A percentile compares a stretch with the other conserved stretches of the same genome.
These are phyloP conservation scores for Galagoides demidoff DNA, from an alignment of 2,797 vertebrate species.

Conservation along the genomic window DNA sequence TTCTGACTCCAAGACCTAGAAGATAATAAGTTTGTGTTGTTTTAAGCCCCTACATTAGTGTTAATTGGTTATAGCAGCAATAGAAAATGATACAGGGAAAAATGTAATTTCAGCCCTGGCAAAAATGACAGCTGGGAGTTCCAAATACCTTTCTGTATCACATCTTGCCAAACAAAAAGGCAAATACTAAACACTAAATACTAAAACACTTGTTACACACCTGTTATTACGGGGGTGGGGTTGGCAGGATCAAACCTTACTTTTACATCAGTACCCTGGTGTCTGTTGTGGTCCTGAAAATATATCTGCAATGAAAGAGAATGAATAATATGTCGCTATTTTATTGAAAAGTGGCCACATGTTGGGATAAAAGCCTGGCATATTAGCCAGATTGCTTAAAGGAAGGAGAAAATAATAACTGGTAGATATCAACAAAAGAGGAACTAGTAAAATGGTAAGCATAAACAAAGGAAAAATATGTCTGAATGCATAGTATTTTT, in stretches of 20 bases:
- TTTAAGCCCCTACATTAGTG: background rate
- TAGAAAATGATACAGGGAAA: background rate
- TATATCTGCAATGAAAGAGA: background rate
- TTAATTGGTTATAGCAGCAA: background rate
- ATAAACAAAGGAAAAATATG: background rate
- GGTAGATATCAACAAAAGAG: background rate
- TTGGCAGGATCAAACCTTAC: background rate
- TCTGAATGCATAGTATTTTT: background rate
- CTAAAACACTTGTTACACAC: background rate
- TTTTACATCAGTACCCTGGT: background rate
- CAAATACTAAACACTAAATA: background rate
- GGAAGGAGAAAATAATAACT: background rate
- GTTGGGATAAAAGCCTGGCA: background rate
- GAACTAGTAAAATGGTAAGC: background rate
- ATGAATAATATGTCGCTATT: background rate
- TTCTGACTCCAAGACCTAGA: background rate
- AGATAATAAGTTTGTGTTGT: background rate
- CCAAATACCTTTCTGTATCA: background rate
- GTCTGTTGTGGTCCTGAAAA: background rate
- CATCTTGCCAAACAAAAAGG: background rate
- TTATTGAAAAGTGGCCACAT: background rate
- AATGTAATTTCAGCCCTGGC: background rate
- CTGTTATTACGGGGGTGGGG: background rate
- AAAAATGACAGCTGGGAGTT: background rate
- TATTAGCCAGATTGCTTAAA: background rate